Conservation (phyloP, 2,888 invertebrate species). For the Drosophila anceps region DNA sequence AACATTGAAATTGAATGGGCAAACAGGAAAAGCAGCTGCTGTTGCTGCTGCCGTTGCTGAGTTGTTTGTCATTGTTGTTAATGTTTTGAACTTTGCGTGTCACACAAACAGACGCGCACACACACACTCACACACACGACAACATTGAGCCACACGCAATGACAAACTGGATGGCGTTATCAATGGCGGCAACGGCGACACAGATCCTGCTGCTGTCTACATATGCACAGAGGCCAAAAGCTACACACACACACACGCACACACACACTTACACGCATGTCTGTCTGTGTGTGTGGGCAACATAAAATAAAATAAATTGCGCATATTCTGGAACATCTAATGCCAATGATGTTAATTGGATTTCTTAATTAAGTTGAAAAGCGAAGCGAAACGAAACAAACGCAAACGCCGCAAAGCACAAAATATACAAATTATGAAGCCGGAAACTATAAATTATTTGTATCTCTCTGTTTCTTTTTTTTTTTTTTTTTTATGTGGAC, state of each 20-base stretch:
- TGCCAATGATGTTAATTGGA: conserved; percentile 79
- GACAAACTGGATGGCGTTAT: conserved; percentile 45
- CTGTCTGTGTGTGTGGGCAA: conserved; percentile 31
- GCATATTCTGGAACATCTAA: conserved; percentile 74
- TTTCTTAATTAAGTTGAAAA: conserved; percentile 78
- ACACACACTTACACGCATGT: neutral
- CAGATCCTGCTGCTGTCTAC: conserved; percentile 57
- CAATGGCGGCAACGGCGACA: conserved; percentile 55
- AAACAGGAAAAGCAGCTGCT: conserved; percentile 47
- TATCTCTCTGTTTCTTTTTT: neutral
- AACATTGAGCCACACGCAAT: conserved; percentile 39
- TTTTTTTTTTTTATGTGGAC: neutral
- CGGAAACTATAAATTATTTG: conserved; percentile 13
- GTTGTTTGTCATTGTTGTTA: conserved; percentile 68
- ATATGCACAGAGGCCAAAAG: conserved; percentile 35
- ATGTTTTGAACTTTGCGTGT: conserved; percentile 71
- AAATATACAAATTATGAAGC: conserved; percentile 7
- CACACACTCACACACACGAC: conserved; percentile 11
- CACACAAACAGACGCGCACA: conserved; percentile 12
- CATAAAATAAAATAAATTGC: conserved; percentile 74
- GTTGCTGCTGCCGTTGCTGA: conserved; percentile 23
- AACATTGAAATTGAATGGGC: conserved; percentile 41
- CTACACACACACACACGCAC: conserved; percentile 17
- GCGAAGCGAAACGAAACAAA: conserved; percentile 36
- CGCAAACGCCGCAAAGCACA: conserved; percentile 19